Evolutionary conservation across 2,113 vertebrate genomes (phyloP), one percentile per base, ranked within the genome.

Genomic region (Meles meles): DNA sequence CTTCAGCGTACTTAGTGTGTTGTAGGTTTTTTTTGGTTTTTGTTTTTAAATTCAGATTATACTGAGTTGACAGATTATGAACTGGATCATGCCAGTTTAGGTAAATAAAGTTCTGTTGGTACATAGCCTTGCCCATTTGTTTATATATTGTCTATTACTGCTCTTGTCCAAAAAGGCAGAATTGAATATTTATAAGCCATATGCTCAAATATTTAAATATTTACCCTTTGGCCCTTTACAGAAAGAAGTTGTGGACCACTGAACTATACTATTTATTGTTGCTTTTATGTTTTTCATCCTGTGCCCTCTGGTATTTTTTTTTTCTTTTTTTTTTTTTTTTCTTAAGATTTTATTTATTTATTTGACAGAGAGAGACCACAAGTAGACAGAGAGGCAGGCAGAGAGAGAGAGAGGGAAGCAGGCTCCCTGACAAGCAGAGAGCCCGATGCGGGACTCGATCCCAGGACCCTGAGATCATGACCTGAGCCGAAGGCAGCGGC

Each of bases 201-300:
- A 21, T 89, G 13, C 29, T 69, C 12, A 88, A 67, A 81, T 97
- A 76, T 67, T 93, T 90, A 96, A 91, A 74, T 94, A 87, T 63
- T 72, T 79, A 59, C 27, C 20, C 29, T 72, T 76, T 84, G 15
- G 21, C 14, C 14, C 13, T 93, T 85, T 71, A 63, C 23, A 67
- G n/a, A 63, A 95, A 57, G 84, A 71, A 52, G 11, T 72, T 85
- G 85, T 85, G 39, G 55, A 79, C 44, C 39, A 37, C 27, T 52
- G 27, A 71, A 77, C 47, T 92, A 59, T 87, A 10, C 42, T 94
- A 2, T 88, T 93, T 79, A 25, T 88, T 87, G 8, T 87, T 93
- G 17, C 69, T 84, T 47, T 81, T 59, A 59, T 91, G 23, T 94
- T 91, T 93, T 90, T 14, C 82, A 7, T 94, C 57, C 25, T 93